Percentiles rank a stretch among this genome's conserved stretches.
phyloP scores from a whole-genome alignment of 2,113 vertebrate genomes.

The Oncorhynchus gorbuscha region DNA sequence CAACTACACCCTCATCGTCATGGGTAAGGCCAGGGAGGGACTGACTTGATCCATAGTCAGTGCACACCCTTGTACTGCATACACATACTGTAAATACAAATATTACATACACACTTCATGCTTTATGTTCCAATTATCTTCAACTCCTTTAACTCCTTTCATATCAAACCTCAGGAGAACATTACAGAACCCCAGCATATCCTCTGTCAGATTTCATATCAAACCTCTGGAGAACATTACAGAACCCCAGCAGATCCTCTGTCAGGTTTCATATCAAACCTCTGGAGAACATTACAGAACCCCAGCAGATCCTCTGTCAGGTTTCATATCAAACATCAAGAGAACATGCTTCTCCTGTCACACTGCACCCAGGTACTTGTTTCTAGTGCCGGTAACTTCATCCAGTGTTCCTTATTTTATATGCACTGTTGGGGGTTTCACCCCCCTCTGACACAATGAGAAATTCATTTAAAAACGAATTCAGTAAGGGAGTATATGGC shows the following conservation, averaged over 20 bases:
- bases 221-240: constrained; percentile 25
- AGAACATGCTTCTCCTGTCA: constrained; percentile 39
- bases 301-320: no score
- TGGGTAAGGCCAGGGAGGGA: constrained; percentile 35
- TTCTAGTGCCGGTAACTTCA: constrained; percentile 47
- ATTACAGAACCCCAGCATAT: no score
- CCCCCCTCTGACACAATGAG: background rate
- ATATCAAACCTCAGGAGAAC: no score
- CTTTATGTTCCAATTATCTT: no score
- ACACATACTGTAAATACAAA: no score
- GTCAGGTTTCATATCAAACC: constrained; percentile 24
- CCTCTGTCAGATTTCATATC: no score
- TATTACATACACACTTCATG: no score
- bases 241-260: constrained; percentile 20
- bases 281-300: constrained; percentile 3
- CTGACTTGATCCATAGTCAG: no score
- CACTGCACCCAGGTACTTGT: constrained; percentile 28
- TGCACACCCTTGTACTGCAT: no score
- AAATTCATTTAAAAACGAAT: background rate
- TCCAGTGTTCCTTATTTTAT: constrained; percentile 20
- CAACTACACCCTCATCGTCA: constrained; percentile 62
- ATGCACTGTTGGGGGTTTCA: no score
- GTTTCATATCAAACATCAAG: background rate
- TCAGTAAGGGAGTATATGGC: no score
- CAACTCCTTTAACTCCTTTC: no score